These are phyloP conservation scores for Chromis chromis DNA, from an alignment of 2,797 vertebrate genomes.

Conservation along the genomic window DNA sequence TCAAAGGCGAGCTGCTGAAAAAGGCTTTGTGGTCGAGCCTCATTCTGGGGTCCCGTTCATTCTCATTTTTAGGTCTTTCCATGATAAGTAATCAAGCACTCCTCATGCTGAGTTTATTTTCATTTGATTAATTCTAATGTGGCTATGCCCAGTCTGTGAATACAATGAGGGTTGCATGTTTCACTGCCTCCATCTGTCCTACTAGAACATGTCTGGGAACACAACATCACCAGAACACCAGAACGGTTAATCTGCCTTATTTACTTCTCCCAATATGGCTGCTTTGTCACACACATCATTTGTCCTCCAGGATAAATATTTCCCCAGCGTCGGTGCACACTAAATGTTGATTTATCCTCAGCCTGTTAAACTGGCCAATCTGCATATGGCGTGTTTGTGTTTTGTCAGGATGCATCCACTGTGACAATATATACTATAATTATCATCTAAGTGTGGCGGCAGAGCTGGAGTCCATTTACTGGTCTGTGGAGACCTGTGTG, in stretches of 20 bases:
- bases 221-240: conserved; percentile 73
- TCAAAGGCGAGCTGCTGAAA: conserved; percentile 17
- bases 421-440: conserved; percentile 78
- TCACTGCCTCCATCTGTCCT: conserved; percentile 84
- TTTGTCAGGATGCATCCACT: conserved; percentile 72
- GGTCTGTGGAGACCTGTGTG: conserved; percentile 56
- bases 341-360: conserved; percentile 83
- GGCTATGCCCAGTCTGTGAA: conserved; percentile 67
- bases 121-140: conserved; percentile 72
- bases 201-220: conserved; percentile 78
- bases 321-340: conserved; percentile 69
- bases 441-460: conserved; percentile 71
- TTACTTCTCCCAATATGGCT: conserved; percentile 83
- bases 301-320: conserved; percentile 84
- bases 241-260: conserved; percentile 84
- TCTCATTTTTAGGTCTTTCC: conserved; percentile 47
- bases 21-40: conserved; percentile 15
- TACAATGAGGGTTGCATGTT: conserved; percentile 78
- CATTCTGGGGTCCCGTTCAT: conserved; percentile 13
- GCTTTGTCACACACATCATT: conserved; percentile 79
- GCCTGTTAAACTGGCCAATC: conserved; percentile 80
- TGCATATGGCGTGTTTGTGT: conserved; percentile 78
- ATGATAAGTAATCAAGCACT: conserved; percentile 50
- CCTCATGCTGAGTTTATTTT: conserved; percentile 67
- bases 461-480: conserved; percentile 52